Evolutionary conservation across 2,888 invertebrate genomes (phyloP).

Genomic region (Caenorhabditis imperialis): DNA sequence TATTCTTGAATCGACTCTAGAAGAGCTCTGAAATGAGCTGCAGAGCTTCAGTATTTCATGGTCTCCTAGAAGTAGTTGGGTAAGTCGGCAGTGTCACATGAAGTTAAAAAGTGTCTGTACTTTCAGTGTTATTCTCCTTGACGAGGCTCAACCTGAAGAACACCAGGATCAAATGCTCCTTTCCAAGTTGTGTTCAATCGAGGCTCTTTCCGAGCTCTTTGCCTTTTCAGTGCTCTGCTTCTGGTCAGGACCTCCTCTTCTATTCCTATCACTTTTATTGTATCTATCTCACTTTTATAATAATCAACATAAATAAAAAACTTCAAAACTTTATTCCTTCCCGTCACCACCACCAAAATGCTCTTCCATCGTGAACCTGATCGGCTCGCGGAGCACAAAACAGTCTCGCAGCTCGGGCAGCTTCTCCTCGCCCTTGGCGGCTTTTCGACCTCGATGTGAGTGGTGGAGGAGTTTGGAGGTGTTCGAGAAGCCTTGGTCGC

Average conservation of each 20-base stretch:
- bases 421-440: neutral
- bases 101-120: too few relatives aligned
- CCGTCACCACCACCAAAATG: slow-evolving; percentile 39
- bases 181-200: slow-evolving; percentile 19
- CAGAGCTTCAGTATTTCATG: too few relatives aligned
- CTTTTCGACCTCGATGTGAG: slow-evolving; percentile 29
- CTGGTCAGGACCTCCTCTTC: slow-evolving; percentile 26
- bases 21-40: too few relatives aligned
- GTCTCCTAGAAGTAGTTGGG: too few relatives aligned
- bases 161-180: too few relatives aligned
- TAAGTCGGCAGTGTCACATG: too few relatives aligned
- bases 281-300: too few relatives aligned
- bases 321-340: too few relatives aligned
- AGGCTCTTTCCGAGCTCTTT: slow-evolving; percentile 20
- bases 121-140: too few relatives aligned
- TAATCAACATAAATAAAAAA: too few relatives aligned
- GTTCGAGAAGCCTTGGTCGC: slow-evolving; percentile 65
- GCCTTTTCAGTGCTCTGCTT: slow-evolving; percentile 32
- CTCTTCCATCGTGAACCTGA: slow-evolving; percentile 41
- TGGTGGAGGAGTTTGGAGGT: slow-evolving; percentile 49
- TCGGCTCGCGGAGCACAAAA: slow-evolving; percentile 44
- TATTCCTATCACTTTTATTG: slow-evolving; percentile 30
- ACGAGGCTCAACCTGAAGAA: too few relatives aligned
- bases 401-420: slow-evolving; percentile 4
- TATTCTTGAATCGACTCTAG: too few relatives aligned